These are phyloP conservation scores for Psettodes erumei DNA, from an alignment of 2,113 vertebrate genomes.

Conservation along the genomic window DNA sequence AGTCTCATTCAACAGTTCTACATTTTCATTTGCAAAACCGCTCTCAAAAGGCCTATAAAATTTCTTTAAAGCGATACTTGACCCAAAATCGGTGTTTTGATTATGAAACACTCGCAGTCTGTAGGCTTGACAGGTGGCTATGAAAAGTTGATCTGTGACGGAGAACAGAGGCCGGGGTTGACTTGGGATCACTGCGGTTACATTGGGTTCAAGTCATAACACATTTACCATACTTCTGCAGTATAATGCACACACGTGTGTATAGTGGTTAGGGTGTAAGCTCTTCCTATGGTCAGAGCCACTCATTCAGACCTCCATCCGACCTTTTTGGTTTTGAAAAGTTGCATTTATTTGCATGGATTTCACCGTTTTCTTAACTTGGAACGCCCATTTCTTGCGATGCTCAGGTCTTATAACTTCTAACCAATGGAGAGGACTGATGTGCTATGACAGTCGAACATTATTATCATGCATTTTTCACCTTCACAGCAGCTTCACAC, in stretches of 20 bases:
- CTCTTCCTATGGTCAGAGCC: not conserved
- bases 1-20: constrained; percentile 31
- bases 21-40: constrained; percentile 21
- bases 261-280: not conserved
- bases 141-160: constrained; percentile 6
- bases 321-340: not conserved
- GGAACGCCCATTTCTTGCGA: not conserved
- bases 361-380: not conserved
- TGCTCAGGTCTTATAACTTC: not conserved
- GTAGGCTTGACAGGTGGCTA: constrained; percentile 19
- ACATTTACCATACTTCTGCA: not conserved
- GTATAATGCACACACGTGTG: no score
- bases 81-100: constrained; percentile 8
- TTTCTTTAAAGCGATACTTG: constrained; percentile 25
- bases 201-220: not conserved
- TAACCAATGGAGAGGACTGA: not conserved
- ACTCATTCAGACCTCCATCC: not conserved
- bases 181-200: not conserved
- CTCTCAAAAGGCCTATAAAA: constrained; percentile 14
- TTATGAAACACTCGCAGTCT: constrained; percentile 2
- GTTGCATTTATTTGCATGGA: not conserved
- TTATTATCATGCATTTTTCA: no score
- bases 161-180: not conserved
- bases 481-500: not conserved
- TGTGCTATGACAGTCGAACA: not conserved